Evolutionary conservation across 1,140 invertebrate species (phyloP), one percentile per base, ranked within the genome.

Genomic region (Riptortus pedestris): DNA sequence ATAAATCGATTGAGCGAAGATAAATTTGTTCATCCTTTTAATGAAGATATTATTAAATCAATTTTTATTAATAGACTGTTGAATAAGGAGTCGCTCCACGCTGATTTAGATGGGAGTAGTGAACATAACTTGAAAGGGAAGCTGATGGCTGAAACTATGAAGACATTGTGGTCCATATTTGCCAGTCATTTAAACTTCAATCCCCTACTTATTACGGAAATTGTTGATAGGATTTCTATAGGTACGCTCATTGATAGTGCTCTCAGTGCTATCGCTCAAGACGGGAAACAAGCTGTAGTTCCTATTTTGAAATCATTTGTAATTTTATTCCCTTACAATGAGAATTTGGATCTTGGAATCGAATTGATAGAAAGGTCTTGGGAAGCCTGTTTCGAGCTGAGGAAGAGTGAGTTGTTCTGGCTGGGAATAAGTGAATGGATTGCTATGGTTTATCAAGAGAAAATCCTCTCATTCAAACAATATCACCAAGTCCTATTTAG

Each of bases 391-490:
- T 55, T 66, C 66, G 63, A 66, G 62, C 57, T 68, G 16, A 64
- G 71, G n/a, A 73, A 70, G 60, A 68, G 67, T 12, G 72, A 73
- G 29, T 60, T 66, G 27, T 74, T 74, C 65, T 73, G 72, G 73
- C 27, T 47, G 9, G 52, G 68, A 9, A 67, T 71, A 12, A 52
- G 70, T 45, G 57, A 48, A 16, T 70, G 73, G 65, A 67, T 71
- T 27, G 22, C 60, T 20, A 66, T 69, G 64, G 9, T 62, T 12
- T 71, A 65, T 38, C 63, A 69, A 24, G 33, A 47, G 20, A 27
- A 38, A 3, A 18, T 70, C 11, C 62, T 69, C 1, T 16, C 18
- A 11, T 45, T 16, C 26, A 33, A 47, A 9, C 11, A 45, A 18
- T 45, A 43, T 47, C 45, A 47, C 16, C 31, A 38, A 61, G 3